Evolutionary conservation across 23 tunicate species (phyloP).

Genomic region (Aplidium turbinatum): DNA sequence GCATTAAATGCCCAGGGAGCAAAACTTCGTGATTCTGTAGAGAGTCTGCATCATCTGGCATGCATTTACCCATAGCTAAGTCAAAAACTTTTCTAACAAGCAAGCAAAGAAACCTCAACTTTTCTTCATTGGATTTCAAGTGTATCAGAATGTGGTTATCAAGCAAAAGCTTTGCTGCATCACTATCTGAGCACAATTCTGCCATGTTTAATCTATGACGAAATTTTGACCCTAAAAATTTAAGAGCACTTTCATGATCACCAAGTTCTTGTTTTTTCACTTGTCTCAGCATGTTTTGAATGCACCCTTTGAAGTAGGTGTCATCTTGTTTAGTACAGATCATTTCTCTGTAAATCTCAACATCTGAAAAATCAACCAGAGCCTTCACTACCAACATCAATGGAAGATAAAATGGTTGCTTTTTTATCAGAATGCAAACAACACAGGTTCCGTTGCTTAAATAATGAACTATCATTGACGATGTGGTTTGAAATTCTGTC

Average conservation of each 20-base stretch:
- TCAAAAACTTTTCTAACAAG: constrained; percentile 78
- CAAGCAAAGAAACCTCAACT: constrained; percentile 67
- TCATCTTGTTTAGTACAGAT: constrained; percentile 60
- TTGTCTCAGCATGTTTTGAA: constrained; percentile 84
- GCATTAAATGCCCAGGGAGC: constrained; percentile 85
- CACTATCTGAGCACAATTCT: constrained; percentile 61
- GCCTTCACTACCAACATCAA: constrained; percentile 70
- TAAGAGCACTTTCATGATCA: constrained; percentile 40
- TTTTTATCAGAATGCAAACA: constrained; percentile 52
- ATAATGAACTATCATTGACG: constrained; percentile 67
- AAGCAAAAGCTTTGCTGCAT: constrained; percentile 43
- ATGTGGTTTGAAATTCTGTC: constrained; percentile 52
- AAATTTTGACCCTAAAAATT: constrained; percentile 70
- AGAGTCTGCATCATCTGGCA: constrained; percentile 82
- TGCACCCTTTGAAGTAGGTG: constrained; percentile 64
- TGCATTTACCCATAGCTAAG: constrained; percentile 72
- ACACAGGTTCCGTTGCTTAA: constrained; percentile 58
- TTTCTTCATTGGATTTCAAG: constrained; percentile 59
- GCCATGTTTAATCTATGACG: constrained; percentile 59
- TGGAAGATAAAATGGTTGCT: constrained; percentile 76
- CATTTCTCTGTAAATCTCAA: constrained; percentile 69
- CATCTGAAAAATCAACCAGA: constrained; percentile 51
- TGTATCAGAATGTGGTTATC: constrained; percentile 62
- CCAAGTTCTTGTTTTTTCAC: constrained; percentile 35
- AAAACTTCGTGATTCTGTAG: constrained; percentile 83